Conservation (phyloP, 1,140 invertebrate species). For the Philotrypesis tridentata region DNA sequence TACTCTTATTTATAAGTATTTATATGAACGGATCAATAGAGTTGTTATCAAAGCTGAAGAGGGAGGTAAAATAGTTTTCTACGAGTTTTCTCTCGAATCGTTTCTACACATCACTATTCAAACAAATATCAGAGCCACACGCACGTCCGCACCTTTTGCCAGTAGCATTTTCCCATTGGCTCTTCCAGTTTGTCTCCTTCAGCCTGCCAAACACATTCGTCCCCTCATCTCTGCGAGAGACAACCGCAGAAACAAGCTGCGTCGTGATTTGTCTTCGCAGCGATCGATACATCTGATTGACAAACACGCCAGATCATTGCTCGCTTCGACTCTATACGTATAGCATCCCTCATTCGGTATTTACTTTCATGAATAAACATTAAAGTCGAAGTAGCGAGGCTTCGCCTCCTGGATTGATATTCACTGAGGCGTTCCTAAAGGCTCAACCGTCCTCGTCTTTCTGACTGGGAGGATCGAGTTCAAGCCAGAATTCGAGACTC, state of each 20-base stretch:
- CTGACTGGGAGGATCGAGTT: not conserved
- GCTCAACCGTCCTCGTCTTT: not conserved
- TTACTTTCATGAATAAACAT: constrained; percentile 43
- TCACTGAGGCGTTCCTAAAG: constrained; percentile 39
- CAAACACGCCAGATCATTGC: constrained; percentile 22
- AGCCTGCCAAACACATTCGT: no score
- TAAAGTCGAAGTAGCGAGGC: constrained; percentile 23
- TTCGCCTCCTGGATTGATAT: constrained; percentile 32
- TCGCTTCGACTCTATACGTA: not conserved
- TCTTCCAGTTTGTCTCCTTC: not conserved
- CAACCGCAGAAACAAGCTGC: not conserved
- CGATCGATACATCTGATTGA: constrained; percentile 30
- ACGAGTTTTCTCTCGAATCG: no score
- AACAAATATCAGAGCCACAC: not conserved
- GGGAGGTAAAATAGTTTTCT: no score
- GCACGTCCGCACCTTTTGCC: not conserved
- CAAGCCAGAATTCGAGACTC: constrained; percentile 12
- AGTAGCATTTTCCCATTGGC: not conserved
- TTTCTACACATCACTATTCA: not conserved
- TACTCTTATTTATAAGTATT: no score
- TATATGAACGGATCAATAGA: no score
- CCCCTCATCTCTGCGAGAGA: not conserved
- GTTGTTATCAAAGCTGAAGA: no score
- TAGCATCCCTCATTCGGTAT: not conserved
- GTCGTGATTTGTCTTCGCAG: constrained; percentile 21